Evolutionary conservation across 2,888 invertebrate species (phyloP), one percentile per base, ranked within the genome.

Genomic region (Terebella lapidaria): DNA sequence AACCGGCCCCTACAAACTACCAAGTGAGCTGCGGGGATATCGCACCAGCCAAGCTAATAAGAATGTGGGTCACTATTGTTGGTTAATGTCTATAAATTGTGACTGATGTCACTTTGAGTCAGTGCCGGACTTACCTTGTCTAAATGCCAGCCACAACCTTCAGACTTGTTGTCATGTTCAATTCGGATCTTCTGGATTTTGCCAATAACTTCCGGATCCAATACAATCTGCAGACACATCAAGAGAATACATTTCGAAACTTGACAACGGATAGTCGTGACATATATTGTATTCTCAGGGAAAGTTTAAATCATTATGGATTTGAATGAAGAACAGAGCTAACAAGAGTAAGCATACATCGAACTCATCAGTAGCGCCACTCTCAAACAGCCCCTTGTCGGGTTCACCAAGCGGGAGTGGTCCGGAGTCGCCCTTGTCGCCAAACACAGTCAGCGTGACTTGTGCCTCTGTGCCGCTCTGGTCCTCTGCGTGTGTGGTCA

Each of bases 371-470:
- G 71, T 71, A n/a, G 70, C 62, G 22, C 75, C 76, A 22, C 66
- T 49, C 56, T 73, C 62, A 66, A 77, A 78, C 58, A 56, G 68
- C 18, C 68, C 70, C 27, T 62, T 60, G 30, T 61, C 63, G 22
- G 66, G 60, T 54, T 67, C 64, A 2, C 70, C 71, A 0, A 76
- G 71, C 4, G 66, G 65, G 24, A 70, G 29, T 10, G 72, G 72
- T n/a, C 73, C 75, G 1, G 74, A 67, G 58, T 69, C 69, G 18
- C 75, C 75, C 49, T 68, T 66, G 56, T 72, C 71, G 10, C 78
- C 78, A 64, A 73, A 74, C 25, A 78, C 73, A 5, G 76, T 77
- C 53, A 78, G 56, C 4, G 64, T 70, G 18, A 76, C 76, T 61
- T 72, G 70, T 22, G 74, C 72, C 60, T 74, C 73, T 27, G 76